Evolutionary conservation across 2,888 invertebrate genomes (phyloP), one percentile per base, ranked within the genome.

Genomic region (Teleiodes luculella): DNA sequence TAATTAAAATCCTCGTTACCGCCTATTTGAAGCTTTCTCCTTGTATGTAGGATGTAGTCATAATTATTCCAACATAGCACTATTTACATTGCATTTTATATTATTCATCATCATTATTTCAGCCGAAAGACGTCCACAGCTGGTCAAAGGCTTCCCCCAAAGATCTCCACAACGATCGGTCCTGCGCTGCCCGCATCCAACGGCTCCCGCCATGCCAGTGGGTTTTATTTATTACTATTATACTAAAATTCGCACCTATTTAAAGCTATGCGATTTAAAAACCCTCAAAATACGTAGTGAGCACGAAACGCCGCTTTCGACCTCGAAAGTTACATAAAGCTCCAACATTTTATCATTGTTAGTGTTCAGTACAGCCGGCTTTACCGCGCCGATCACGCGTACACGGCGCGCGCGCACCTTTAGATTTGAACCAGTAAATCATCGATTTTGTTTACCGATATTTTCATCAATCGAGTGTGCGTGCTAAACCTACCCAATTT

Each of bases 241-340:
- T n/a, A n/a, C n/a, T n/a, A 11, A 6, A 16, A 39, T 10, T 7
- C 18, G 8, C 10, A 18, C 39, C 7, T 41, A 8, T 41, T 11
- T 11, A n/a, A n/a, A 8, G 4, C 10, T 11, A 18, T 41, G 18
- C 3, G 24, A 4, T 6, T 24, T 4, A 18, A 14, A 39, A 39
- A 18, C 11, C 20, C 39, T 41, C 20, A 18, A 24, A 20, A n/a
- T 3, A n/a, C 43, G 24, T 31, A 45, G 83, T 85, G 86, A 85
- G 86, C 86, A 78, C 83, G 86, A 86, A 81, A 87, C 86, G 83
- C 67, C 73, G 78, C 82, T 84, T 81, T 80, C 78, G 69, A 78
- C 72, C 16, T 64, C 74, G 86, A 87, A 88, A 87, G 87, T 86
- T 87, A 83, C 83, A 78, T 80, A 82, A 85, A 86, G 74, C 79